Base-by-base conservation (phyloP, 2,797 vertebrate species). In the Hybognathus amarus region DNA sequence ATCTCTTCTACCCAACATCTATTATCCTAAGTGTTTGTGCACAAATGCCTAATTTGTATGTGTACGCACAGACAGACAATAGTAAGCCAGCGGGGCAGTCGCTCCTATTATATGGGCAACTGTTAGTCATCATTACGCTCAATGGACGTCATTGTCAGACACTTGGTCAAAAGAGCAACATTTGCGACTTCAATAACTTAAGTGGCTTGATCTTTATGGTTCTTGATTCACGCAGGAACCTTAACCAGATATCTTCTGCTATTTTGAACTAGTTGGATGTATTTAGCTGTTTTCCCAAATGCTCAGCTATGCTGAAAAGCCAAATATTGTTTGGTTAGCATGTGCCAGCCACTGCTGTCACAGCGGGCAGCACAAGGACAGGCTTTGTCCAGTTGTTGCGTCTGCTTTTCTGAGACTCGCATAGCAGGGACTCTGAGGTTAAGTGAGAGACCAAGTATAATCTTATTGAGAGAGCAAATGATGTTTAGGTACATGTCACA, bases 71-170 rank as follows among this genome's bases (percentile, higher is more conserved):
- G 54, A 91, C 86, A 88, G 80, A 93, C 92, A 93, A 93, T 90
- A 92, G 91, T 90, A 86, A 90, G 89, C 77, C 89, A 90, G 87
- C 79, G 89, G 89, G 88, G 87, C 90, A 88, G 90, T 88, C 88
- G 88, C 90, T 93, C 91, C 91, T 85, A 91, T 92, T 93, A 92
- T 92, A 76, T 91, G 78, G 88, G 61, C 88, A 91, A 85, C 66
- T 80, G 87, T 89, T 84, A 85, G 79, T 86, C 86, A 75, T 86
- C 86, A 75, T 86, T 87, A 76, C 68, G 67, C 77, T 94, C 89
- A 94, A 94, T 92, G 70, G 91, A 66, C 40, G 50, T 84, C 91
- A 90, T 94, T 95, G 93, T 94, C 71, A 87, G 66, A 87, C 86
- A 22, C 63, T 79, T 52, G 85, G 85, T 82, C 82, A 83, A 47